Base-by-base conservation (phyloP, 2,888 invertebrate genomes). In the Ophraella communa region DNA sequence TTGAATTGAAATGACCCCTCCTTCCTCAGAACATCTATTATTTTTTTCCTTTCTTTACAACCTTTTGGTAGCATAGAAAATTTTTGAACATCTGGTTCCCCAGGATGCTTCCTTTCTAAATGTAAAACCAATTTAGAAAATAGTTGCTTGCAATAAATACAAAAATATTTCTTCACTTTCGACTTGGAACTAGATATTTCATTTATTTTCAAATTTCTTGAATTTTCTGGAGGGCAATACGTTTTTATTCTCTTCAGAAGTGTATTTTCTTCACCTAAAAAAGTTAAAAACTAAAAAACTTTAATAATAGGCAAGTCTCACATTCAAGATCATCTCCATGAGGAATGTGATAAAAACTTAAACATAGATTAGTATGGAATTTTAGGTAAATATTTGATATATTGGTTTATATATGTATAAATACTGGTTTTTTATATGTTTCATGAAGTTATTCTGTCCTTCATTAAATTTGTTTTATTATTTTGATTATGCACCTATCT, bases 11-110 rank as follows among this genome's bases (percentile, higher is more conserved):
- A 54, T 54, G 54, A 11, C 20, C 53, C 53, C 14, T 53, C 18
- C 17, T 53, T 54, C 54, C 35, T 54, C 3, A 54, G 54, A 33
- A 54, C 54, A 33, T 49, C 49, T 49, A 49, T 54, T 54, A 54
- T 54, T 10, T 35, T 54, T 54, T 39, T 17, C 54, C 54, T 54
- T 33, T 54, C 54, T 54, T 54, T 20, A 54, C 54, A 54, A 49
- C 49, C 49, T 49, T 49, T 49, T 49, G 49, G 49, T 49, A 21
- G 14, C 49, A 49, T 49, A 14, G 49, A 49, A 49, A 49, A 49
- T 49, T 23, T 49, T 49, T 49, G 49, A 23, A 49, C 49, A 49
- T 49, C 49, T 49, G 49, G 49, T 49, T 49, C 49, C 17, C 49
- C 47, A 47, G 30, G 30, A 30, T 30, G 30, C 30, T 30, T 30